Evolutionary conservation across 2,888 invertebrate species (phyloP).

Genomic region (Fissipunctia ypsillon): DNA sequence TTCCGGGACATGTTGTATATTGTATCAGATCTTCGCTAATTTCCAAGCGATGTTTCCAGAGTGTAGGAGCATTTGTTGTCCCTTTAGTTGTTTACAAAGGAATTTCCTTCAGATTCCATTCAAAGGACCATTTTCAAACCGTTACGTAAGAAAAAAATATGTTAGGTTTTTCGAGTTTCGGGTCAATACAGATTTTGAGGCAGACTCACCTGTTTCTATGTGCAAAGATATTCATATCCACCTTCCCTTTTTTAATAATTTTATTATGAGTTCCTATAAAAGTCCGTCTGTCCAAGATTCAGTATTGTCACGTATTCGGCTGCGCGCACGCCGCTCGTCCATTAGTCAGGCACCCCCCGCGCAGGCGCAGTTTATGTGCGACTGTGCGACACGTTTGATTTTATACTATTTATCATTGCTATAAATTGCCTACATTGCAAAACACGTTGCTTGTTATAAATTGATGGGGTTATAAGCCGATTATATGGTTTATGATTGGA

Average conservation of each 20-base stretch:
- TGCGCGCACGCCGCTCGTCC: conserved; percentile 74
- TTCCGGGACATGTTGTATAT: too few species aligned
- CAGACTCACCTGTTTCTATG: neutral
- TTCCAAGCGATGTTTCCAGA: neutral
- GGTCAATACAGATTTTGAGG: neutral
- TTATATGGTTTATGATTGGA: conserved; percentile 20
- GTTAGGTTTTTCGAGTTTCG: too few species aligned
- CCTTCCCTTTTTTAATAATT: conserved; percentile 1
- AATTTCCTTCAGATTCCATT: neutral
- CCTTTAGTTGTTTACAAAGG: neutral
- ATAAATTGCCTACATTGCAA: conserved; percentile 58
- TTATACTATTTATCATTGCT: conserved; percentile 65
- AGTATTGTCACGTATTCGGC: conserved; percentile 76
- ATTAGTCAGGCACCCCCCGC: conserved; percentile 76
- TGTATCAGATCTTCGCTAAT: neutral
- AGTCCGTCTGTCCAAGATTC: conserved; percentile 49
- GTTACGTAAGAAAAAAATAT: neutral
- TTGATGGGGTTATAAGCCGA: conserved; percentile 59
- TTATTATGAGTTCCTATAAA: conserved; percentile 31
- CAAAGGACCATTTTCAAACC: neutral
- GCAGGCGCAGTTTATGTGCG: conserved; percentile 77
- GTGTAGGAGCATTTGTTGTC: neutral
- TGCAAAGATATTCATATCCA: neutral
- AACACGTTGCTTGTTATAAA: conserved; percentile 55
- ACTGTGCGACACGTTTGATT: conserved; percentile 80